Evolutionary conservation across 2,888 invertebrate species (phyloP), one percentile per base, ranked within the genome.

Genomic region (Chloroclystis v-ata): DNA sequence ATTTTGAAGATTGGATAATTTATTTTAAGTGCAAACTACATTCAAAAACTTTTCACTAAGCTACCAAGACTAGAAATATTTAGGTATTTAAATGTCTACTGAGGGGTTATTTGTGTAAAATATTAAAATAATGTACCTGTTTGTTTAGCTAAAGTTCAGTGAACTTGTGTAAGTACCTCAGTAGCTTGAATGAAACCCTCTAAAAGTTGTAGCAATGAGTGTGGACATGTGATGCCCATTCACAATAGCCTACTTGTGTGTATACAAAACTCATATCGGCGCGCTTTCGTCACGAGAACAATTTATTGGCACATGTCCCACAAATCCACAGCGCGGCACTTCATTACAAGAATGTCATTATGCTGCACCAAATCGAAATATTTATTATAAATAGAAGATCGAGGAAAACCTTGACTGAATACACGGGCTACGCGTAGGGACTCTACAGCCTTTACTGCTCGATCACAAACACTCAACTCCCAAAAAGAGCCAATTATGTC

Each of bases 301-400:
- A 76, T 76, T 20, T 74, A 84, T 86, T 87, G 87, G 87, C 87
- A 86, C 78, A 78, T 81, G 81, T 81, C 87, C 87, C 85, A 82
- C 82, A 73, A 78, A 82, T 79, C 72, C 74, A 78, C 75, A 63
- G 72, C 74, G 77, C 78, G 74, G 72, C 76, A 84, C 81, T 85
- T 79, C 84, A 82, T 82, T 79, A 84, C 80, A 82, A 82, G 78
- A 83, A 83, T 85, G 82, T 85, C 85, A 85, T 82, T 84, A 82
- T 77, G 70, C 69, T 79, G 83, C 82, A 84, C 74, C 78, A 80
- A 78, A 77, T 84, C 78, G 72, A 73, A 72, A 75, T 70, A 79
- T 82, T 11, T 86, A 84, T 79, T 86, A 86, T 78, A 84, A 86
- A 87, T 86, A 87, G 82, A 80, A 82, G 45, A 81, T 75, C 72